These are phyloP conservation scores for Odontothrips loti DNA, from an alignment of 2,888 invertebrate species.

Conservation along the genomic window DNA sequence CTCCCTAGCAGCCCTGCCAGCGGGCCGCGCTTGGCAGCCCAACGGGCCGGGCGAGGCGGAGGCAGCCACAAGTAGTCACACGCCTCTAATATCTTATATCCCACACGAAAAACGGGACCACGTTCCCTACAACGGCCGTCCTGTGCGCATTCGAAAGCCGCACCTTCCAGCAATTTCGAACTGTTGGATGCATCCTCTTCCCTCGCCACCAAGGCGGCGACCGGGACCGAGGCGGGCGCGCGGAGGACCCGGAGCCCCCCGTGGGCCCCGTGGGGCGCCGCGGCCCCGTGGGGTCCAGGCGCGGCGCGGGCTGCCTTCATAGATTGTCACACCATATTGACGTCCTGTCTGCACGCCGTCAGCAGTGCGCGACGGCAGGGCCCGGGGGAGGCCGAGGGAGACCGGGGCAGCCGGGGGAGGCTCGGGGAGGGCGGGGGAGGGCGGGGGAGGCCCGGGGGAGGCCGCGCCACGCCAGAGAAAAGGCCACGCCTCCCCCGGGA, in stretches of 20 bases:
- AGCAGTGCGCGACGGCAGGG: not conserved
- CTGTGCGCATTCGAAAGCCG: no score
- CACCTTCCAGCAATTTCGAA: no score
- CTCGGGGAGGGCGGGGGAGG: not conserved
- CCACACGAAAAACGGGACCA: no score
- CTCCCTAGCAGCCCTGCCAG: not conserved
- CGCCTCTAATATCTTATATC: no score
- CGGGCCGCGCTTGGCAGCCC: not conserved
- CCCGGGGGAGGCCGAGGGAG: not conserved
- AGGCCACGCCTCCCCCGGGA: not conserved
- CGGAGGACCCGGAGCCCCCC: not conserved
- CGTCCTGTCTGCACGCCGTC: conserved; percentile 13
- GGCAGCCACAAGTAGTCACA: no score
- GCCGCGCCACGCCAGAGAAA: not conserved
- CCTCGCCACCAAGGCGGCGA: no score
- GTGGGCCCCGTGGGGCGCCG: not conserved
- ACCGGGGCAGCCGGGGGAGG: no score
- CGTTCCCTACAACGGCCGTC: no score
- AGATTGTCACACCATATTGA: conserved; percentile 10
- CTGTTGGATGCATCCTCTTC: no score
- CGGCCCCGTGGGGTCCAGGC: not conserved
- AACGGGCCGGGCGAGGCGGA: no score
- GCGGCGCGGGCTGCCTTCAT: not conserved
- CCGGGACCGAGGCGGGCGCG: no score
- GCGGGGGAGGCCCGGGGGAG: no score